Conservation (phyloP, 2,797 vertebrate species). For the Crenuchus spilurus region DNA sequence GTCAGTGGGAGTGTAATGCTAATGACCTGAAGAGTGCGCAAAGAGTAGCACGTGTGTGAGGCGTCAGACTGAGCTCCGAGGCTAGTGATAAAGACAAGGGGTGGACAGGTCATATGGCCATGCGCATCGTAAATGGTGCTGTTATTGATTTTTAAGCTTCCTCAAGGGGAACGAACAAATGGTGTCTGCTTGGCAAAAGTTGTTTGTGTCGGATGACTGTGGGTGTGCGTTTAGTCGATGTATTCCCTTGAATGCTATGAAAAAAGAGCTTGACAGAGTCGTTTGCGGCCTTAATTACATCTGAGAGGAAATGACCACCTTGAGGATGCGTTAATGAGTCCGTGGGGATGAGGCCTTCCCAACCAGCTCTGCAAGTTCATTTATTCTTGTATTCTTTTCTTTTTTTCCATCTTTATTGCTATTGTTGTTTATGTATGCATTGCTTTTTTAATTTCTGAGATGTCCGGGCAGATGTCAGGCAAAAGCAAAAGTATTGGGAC, state of each 20-base stretch:
- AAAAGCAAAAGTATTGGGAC: no score
- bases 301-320: conserved; percentile 57
- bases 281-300: conserved; percentile 61
- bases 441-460: no score
- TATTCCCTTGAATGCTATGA: conserved; percentile 53
- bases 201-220: conserved; percentile 60
- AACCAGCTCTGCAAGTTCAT: conserved; percentile 38
- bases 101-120: conserved; percentile 74
- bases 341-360: conserved; percentile 33
- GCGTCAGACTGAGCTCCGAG: conserved; percentile 59
- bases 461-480: no score
- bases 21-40: conserved; percentile 70
- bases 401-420: neutral
- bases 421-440: no score
- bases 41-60: conserved; percentile 37
- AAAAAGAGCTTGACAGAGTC: conserved; percentile 50
- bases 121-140: conserved; percentile 74
- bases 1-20: conserved; percentile 58
- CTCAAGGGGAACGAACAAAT: conserved; percentile 66
- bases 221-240: conserved; percentile 49
- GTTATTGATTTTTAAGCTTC: conserved; percentile 76
- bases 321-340: conserved; percentile 53
- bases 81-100: conserved; percentile 71
- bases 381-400: conserved; percentile 1
- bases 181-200: conserved; percentile 64